Evolutionary conservation across 2,113 vertebrate genomes (phyloP).

Genomic region (Thryonomys swinderianus): DNA sequence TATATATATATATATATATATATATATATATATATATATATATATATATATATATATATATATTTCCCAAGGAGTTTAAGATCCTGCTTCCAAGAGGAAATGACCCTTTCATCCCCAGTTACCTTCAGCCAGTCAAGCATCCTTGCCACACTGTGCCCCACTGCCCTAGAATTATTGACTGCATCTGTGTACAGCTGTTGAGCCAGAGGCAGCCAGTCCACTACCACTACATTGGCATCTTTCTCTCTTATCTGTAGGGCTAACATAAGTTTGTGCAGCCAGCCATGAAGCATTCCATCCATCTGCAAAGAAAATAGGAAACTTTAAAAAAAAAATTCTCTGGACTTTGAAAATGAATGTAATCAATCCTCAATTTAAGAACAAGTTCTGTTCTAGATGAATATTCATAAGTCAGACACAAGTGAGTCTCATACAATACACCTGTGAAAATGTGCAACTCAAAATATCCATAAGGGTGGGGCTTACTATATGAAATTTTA

Average conservation of each 20-base stretch:
- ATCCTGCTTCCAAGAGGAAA: background rate
- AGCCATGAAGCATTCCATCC: slow-evolving; percentile 93
- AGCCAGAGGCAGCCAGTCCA: slow-evolving; percentile 93
- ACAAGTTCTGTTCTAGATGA: background rate
- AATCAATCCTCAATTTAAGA: background rate
- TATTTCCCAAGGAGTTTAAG: background rate
- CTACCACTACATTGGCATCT: slow-evolving; percentile 93
- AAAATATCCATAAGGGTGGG: background rate
- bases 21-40: too few species aligned
- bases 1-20: too few species aligned
- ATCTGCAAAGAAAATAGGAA: slow-evolving; percentile 86
- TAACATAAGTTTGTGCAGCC: slow-evolving; percentile 92
- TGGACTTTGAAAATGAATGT: background rate
- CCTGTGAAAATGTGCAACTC: background rate
- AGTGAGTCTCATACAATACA: background rate
- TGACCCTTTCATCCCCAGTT: background rate
- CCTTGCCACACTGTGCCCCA: slow-evolving; percentile 89
- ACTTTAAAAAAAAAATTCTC: background rate
- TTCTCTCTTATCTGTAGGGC: slow-evolving; percentile 92
- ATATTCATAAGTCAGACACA: background rate
- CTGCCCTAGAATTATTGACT: slow-evolving; percentile 90
- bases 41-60: too few species aligned
- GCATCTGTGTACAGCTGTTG: slow-evolving; percentile 94
- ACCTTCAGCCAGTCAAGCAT: slow-evolving; percentile 96
- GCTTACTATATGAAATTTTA: background rate